phyloP scores from a whole-genome alignment of 2,888 invertebrate species.

The Brachycybe producta region DNA sequence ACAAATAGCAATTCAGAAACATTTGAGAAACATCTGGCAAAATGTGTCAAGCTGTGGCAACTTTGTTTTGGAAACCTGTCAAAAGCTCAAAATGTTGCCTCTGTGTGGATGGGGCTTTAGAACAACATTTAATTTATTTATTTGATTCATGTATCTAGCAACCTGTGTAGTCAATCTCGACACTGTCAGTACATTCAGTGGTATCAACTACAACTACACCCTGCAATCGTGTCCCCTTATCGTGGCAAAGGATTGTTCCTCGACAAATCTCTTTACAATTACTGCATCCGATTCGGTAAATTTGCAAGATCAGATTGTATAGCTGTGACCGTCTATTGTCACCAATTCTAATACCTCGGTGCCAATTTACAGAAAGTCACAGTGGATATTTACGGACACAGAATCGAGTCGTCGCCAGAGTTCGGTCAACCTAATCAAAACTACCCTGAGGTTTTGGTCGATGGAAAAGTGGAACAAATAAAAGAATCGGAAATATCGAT shows the following conservation, averaged over 20 bases:
- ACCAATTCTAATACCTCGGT: background rate
- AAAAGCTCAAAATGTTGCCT: too few relatives aligned
- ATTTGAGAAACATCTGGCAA: too few relatives aligned
- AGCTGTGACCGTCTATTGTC: background rate
- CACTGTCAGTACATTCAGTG: conserved; percentile 28
- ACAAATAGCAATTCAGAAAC: too few relatives aligned
- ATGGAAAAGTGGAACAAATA: background rate
- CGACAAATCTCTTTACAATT: conserved; percentile 10
- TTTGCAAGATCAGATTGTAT: background rate
- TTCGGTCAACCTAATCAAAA: background rate
- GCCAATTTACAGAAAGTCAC: conserved; percentile 4
- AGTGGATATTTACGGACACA: conserved; percentile 8
- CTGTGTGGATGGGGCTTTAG: too few relatives aligned
- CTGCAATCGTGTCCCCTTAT: conserved; percentile 32
- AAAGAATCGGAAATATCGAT: conserved; percentile 9
- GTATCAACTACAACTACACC: conserved; percentile 25
- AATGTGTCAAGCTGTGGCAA: too few relatives aligned
- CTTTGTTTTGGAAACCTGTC: too few relatives aligned
- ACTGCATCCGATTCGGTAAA: background rate
- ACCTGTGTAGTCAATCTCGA: conserved; percentile 3
- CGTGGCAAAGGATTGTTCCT: conserved; percentile 34
- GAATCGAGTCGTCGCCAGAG: background rate
- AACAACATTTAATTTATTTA: too few relatives aligned
- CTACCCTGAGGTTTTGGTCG: conserved; percentile 9
- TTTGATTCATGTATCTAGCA: too few relatives aligned